Percentiles rank a stretch among this genome's conserved stretches.
Conservation (phyloP, 2,113 vertebrate species). For the Alethe diademata region DNA sequence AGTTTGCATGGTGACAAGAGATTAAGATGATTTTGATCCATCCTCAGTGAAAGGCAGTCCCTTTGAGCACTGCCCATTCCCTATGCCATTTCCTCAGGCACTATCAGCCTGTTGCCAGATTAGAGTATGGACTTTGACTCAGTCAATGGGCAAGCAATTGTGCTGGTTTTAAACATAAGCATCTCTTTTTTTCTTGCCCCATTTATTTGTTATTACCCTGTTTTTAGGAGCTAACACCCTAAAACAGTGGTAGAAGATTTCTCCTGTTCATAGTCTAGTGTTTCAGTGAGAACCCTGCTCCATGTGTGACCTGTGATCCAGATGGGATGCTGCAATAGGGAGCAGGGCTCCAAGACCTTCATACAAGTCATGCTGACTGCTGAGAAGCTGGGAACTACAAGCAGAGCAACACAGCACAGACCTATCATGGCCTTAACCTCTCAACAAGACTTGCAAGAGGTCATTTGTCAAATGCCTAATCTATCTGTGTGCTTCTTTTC, state of each 20-base stretch:
- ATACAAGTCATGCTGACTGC: neutral
- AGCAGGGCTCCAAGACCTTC: fast-evolving
- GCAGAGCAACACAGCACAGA: neutral
- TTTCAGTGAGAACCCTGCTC: neutral
- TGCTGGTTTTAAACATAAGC: neutral
- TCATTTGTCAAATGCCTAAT: neutral
- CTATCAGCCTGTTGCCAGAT: neutral
- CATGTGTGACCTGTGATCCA: neutral
- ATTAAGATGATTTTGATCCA: neutral
- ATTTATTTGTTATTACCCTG: neutral
- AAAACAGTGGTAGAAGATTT: neutral
- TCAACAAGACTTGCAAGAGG: neutral
- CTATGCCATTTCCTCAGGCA: neutral
- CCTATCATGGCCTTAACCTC: neutral
- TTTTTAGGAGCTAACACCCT: neutral
- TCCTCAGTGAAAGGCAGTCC: neutral
- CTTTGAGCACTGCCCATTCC: neutral
- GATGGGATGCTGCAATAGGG: neutral
- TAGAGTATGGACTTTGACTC: neutral
- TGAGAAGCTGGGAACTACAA: neutral
- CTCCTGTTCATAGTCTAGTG: neutral
- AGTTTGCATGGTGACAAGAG: neutral
- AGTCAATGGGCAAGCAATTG: neutral
- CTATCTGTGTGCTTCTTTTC: neutral
- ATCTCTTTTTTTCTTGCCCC: neutral